phyloP scores from a whole-genome alignment of 2,113 vertebrate genomes.

The Sarotherodon lohbergeri region DNA sequence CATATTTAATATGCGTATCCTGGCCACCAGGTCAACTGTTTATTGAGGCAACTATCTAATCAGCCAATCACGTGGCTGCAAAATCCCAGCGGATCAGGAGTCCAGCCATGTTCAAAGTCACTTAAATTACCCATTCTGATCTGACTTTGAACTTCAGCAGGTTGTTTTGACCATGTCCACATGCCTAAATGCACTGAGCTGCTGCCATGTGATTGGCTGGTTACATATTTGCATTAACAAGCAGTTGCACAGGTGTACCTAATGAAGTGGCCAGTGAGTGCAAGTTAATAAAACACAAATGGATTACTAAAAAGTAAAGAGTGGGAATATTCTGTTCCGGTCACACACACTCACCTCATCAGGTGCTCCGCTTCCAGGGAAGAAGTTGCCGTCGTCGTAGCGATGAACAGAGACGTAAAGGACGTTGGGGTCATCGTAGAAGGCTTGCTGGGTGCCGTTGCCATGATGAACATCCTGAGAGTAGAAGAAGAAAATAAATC shows the following conservation, averaged over 20 bases:
- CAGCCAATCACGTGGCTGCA: neutral
- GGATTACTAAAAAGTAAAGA: rapidly evolving
- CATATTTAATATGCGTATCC: neutral
- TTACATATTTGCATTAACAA: neutral
- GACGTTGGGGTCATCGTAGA: constrained; percentile 88
- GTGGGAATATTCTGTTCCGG: neutral
- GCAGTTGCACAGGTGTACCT: neutral
- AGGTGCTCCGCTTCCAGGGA: constrained; percentile 91
- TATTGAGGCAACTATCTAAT: neutral
- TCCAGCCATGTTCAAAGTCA: neutral
- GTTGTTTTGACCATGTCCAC: neutral
- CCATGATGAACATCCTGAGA: constrained; percentile 77
- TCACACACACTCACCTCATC: constrained; percentile 78
- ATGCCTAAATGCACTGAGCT: neutral
- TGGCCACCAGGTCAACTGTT: neutral
- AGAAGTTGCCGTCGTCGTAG: constrained; percentile 97
- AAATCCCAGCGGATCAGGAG: neutral
- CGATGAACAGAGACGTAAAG: constrained; percentile 93
- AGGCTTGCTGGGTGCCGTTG: constrained; percentile 85
- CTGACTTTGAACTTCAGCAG: rapidly evolving
- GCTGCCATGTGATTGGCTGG: neutral
- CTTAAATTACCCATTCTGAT: neutral
- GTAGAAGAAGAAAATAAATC: neutral
- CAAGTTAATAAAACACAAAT: neutral
- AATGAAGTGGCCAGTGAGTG: neutral